Base-by-base conservation (phyloP, 2,797 vertebrate genomes). In the Cossypha polioptera region DNA sequence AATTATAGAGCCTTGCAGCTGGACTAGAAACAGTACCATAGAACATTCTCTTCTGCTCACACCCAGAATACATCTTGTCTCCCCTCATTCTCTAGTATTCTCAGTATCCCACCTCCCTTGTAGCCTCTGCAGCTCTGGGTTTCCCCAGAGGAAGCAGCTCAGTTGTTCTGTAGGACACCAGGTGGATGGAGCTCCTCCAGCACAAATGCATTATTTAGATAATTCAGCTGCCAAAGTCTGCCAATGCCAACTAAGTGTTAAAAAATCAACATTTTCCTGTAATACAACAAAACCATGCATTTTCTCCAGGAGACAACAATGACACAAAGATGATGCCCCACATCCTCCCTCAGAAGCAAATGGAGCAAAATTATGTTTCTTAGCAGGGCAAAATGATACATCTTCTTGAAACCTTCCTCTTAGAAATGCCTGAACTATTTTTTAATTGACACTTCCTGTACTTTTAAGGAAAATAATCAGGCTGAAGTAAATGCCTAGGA, bases 361-460 rank as follows among this genome's bases (percentile, higher is more conserved):
- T 25, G 28, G 31, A 54, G 19, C 36, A 91, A 86, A 85, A 87
- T 68, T 2, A 7, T 68, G 54, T 82, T 87, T 89, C 53, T 85
- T 62, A 85, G 63, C 43, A 59, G 36, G 47, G n/a, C 13, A 91
- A 63, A 89, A 86, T 94, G n/a, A 94, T 77, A 57, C 43, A 80
- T 90, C 82, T 91, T 73, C 78, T 50, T 72, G 75, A 69, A 80
- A 36, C 90, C 72, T 73, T 92, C 54, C 45, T 59, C 68, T 96
- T 95, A 95, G 90, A 94, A 94, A 95, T 20, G n/a, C 15, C 36
- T 66, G 40, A 95, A 69, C 69, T 95, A 93, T 96, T 94, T 88
- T 91, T 90, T 90, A 95, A 95, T 95, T 95, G 79, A 62, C 21
- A 21, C 88, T 93, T 93, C 86, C 90, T 84, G 75, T 42, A 58